phyloP scores from a whole-genome alignment of 2,888 invertebrate genomes.

The Ochlodes sylvanus region DNA sequence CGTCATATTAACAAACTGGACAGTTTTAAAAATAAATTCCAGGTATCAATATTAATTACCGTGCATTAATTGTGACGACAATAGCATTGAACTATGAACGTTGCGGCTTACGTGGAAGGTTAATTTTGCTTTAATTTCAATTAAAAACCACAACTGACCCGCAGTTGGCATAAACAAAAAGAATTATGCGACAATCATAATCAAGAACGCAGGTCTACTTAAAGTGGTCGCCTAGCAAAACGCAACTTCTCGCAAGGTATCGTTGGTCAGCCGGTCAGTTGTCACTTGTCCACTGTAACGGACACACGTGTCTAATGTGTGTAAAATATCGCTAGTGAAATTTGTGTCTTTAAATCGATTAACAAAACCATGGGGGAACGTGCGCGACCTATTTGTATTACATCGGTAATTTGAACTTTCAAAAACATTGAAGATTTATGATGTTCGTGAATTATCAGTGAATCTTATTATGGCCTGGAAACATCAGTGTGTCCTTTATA shows the following conservation, averaged over 20 bases:
- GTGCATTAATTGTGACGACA: neutral
- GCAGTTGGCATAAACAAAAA: neutral
- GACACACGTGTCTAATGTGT: constrained; percentile 52
- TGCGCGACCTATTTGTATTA: neutral
- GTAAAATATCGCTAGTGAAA: neutral
- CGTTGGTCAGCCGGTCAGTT: constrained; percentile 53
- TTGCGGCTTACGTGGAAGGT: neutral
- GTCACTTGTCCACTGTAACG: constrained; percentile 51
- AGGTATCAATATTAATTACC: no score
- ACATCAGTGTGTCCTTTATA: constrained; percentile 57
- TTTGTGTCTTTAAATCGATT: constrained; percentile 5
- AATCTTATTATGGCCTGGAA: constrained; percentile 57
- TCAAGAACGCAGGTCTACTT: constrained; percentile 10
- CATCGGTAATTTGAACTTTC: neutral
- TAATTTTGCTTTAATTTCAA: no score
- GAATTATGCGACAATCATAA: neutral
- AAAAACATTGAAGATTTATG: constrained; percentile 16
- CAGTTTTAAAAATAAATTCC: no score
- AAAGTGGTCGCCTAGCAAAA: constrained; percentile 9
- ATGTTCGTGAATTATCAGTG: constrained; percentile 29
- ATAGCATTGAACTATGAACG: constrained; percentile 11
- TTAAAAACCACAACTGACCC: no score
- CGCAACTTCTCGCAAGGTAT: neutral
- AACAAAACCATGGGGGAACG: constrained; percentile 9
- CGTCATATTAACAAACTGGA: constrained; percentile 1